Evolutionary conservation across 2,888 invertebrate species (phyloP).

Genomic region (Hypomecis punctinalis): DNA sequence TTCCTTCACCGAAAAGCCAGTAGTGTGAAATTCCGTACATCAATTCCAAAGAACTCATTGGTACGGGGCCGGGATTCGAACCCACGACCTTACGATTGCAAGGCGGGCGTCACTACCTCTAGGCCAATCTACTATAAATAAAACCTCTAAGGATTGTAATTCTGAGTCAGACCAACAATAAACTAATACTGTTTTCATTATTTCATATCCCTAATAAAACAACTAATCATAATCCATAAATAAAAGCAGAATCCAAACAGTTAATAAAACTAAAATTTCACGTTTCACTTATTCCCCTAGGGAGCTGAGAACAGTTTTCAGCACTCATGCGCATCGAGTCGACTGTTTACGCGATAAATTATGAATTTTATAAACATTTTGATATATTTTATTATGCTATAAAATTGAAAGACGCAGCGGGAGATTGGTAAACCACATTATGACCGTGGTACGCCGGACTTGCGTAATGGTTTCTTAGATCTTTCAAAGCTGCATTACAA

Average conservation of each 20-base stretch:
- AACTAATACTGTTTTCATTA: no score
- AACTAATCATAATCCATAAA: no score
- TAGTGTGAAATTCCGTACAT: no score
- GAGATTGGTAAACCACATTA: slow-evolving; percentile 55
- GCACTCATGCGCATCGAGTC: slow-evolving; percentile 35
- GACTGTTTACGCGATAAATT: slow-evolving; percentile 78
- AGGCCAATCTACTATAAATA: no score
- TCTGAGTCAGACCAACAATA: no score
- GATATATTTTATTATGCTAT: slow-evolving; percentile 76
- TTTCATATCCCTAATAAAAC: no score
- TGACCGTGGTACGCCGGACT: slow-evolving; percentile 34
- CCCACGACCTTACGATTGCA: no score
- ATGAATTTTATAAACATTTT: slow-evolving; percentile 76
- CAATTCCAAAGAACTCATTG: no score
- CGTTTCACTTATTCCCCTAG: slow-evolving; percentile 6
- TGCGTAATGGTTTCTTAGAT: slow-evolving; percentile 25
- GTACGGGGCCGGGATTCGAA: no score
- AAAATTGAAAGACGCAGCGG: slow-evolving; percentile 67
- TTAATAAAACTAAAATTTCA: slow-evolving; percentile 18
- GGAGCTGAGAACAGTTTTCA: slow-evolving; percentile 12
- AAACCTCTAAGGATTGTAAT: no score
- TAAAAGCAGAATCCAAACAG: neutral
- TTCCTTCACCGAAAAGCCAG: no score
- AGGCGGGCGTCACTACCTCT: no score
- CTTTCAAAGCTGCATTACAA: slow-evolving; percentile 25